Evolutionary conservation across 2,113 vertebrate species (phyloP), one percentile per base, ranked within the genome.

Genomic region (Entosphenus tridentatus): DNA sequence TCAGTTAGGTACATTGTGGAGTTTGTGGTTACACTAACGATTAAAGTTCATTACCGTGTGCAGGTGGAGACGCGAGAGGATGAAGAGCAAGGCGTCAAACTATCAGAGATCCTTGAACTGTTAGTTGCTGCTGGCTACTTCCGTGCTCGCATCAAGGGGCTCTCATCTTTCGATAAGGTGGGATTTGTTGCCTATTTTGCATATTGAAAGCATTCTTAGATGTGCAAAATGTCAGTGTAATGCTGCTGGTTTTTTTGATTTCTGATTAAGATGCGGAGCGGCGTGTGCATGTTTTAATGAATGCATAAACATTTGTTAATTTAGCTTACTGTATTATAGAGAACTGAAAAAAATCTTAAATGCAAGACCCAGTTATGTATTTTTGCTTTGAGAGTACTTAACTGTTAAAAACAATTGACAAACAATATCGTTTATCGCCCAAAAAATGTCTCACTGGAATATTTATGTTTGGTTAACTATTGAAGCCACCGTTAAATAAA

Each of bases 81-180:
- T 80, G 93, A 98, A 72, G 93, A 98, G 68, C 93, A 98, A 77
- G 86, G 80, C 70, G 71, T 90, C 67, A 98, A 98, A 72, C 71
- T 98, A 76, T 71, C 79, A 3, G 93, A 96, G 78, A 98, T 95
- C 77, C 78, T 98, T 76, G 93, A 98, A 74, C 82, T 98, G 2
- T 79, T 98, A 77, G 81, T 98, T 74, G 93, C 92, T 13, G 93
- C 93, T 67, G 93, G 93, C 2, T 96, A 98, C 80, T 98, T 98
- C 76, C 78, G 93, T 73, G 89, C 93, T 57, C 82, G 93, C 69
- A 98, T 98, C 75, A 98, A 96, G 75, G 93, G 93, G 1, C 77
- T 96, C 55, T 89, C 89, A 1, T 86, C 93, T 5, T 98, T 98
- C 75, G 93, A 98, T 75, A 98, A 98, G 86, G 93, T 93, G 39